Evolutionary conservation across 2,113 vertebrate species (phyloP), one percentile per base, ranked within the genome.

Genomic region (Dolichallabes microphthalmus): DNA sequence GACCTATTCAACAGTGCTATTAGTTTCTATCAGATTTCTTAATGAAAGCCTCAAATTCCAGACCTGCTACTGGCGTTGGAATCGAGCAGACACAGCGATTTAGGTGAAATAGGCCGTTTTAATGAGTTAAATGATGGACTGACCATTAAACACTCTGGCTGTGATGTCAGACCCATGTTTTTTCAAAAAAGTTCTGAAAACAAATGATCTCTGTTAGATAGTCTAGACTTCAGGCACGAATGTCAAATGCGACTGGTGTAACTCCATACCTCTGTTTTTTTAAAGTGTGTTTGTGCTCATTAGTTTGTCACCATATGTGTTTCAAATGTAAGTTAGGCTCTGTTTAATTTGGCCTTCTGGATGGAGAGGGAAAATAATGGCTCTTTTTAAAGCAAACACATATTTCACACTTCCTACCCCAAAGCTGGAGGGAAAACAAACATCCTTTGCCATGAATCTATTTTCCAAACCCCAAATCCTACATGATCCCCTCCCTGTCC

Each of bases 371-470:
- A 90, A 91, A 86, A 91, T 89, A 92, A 90, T 90, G 91, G 89
- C 78, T 90, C 91, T 83, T 92, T 45, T 94, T 92, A 92, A 90
- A 91, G 90, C 92, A 89, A 82, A 91, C 92, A 89, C 90, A 93
- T 93, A 93, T 94, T 94, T 94, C 90, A 92, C 89, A 92, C 91
- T 91, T 93, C 91, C 90, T 93, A 91, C 89, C 91, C 88, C 73
- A 88, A 80, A 91, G 91, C 91, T 39, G 88, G n/a, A 58, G 71
- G 53, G 27, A 77, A 79, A 80, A 69, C 20, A 71, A 82, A 71
- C 55, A 82, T 91, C 39, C 50, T 66, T 77, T 77, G 17, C 50
- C 60, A 77, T 84, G 32, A 66, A 85, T 85, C 39, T 58, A 39
- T 85, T 64, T 57, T 30, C n/a, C 78, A 77, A 61, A 86, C 39